phyloP scores from a whole-genome alignment of 1,140 invertebrate species.

The Andrena cerasifolii region DNA sequence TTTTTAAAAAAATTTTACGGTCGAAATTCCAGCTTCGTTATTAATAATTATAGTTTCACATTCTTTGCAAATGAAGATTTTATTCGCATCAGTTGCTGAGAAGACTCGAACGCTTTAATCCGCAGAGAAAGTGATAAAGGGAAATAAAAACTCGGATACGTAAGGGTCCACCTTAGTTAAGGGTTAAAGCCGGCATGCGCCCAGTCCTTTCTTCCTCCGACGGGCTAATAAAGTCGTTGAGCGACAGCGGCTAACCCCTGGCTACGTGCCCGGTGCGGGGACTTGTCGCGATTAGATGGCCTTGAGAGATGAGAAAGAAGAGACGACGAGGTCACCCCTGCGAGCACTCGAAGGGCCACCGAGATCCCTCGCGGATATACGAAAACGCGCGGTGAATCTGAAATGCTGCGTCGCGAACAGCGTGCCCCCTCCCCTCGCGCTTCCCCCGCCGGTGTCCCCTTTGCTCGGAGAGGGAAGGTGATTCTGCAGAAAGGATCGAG shows the following conservation, averaged over 20 bases:
- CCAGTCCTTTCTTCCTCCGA: constrained; percentile 38
- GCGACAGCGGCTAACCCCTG: constrained; percentile 36
- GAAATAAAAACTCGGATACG: too few relatives aligned
- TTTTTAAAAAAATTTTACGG: too few relatives aligned
- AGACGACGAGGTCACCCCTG: constrained; percentile 68
- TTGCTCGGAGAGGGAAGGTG: constrained; percentile 2
- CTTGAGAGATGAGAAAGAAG: constrained; percentile 74
- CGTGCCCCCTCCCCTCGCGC: background rate
- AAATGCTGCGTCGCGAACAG: constrained; percentile 58
- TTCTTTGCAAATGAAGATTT: too few relatives aligned
- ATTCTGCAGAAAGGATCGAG: background rate
- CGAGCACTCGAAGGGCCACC: constrained; percentile 76
- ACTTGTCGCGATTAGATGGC: constrained; percentile 72
- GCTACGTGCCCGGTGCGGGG: constrained; percentile 34
- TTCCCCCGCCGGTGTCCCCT: background rate
- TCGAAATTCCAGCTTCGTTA: too few relatives aligned
- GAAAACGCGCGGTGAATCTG: constrained; percentile 74
- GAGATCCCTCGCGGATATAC: constrained; percentile 50
- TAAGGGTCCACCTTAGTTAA: too few relatives aligned
- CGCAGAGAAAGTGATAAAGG: too few relatives aligned
- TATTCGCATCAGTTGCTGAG: too few relatives aligned
- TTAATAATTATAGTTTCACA: too few relatives aligned
- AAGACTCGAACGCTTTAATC: too few relatives aligned
- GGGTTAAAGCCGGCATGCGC: constrained; percentile 33
- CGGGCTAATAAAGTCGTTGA: constrained; percentile 73